Conservation (phyloP, 35 echinoderm and acorn worm species). For the Ophiothrix spiculata region DNA sequence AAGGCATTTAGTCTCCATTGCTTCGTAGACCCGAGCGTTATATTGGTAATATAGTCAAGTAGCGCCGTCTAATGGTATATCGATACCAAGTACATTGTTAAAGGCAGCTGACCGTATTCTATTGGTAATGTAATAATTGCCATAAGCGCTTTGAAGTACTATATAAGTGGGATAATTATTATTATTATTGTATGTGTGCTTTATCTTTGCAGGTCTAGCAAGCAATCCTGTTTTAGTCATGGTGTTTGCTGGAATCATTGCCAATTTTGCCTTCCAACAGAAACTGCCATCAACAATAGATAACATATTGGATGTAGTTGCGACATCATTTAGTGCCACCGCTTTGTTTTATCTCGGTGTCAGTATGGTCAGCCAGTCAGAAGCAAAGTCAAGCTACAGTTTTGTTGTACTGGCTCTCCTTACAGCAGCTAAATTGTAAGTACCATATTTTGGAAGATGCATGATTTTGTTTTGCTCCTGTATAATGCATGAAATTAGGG, state of each 20-base stretch:
- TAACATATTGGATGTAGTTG: slow-evolving; percentile 48
- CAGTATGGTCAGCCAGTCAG: slow-evolving; percentile 65
- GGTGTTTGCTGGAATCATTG: slow-evolving; percentile 55
- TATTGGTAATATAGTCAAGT: too few species aligned
- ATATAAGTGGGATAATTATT: too few species aligned
- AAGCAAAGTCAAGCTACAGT: slow-evolving; percentile 27
- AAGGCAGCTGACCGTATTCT: too few species aligned
- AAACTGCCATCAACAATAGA: slow-evolving; percentile 34
- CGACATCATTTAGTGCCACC: slow-evolving; percentile 54
- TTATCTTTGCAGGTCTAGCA: slow-evolving; percentile 37
- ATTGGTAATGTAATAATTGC: too few species aligned
- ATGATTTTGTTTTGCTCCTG: too few species aligned
- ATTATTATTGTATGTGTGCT: not conserved
- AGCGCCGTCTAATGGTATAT: too few species aligned
- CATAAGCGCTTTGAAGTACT: too few species aligned
- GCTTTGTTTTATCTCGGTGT: slow-evolving; percentile 80
- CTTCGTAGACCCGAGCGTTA: too few species aligned
- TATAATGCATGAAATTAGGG: too few species aligned
- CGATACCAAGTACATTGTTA: too few species aligned
- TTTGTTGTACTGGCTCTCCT: slow-evolving; percentile 35
- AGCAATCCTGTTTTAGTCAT: slow-evolving; percentile 69
- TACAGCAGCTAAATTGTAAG: slow-evolving; percentile 39
- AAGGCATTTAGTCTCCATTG: too few species aligned
- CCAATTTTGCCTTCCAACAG: slow-evolving; percentile 53
- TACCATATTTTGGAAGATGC: too few species aligned